Conservation (phyloP, 2,113 vertebrate species). For the Ramphastos sulfuratus region DNA sequence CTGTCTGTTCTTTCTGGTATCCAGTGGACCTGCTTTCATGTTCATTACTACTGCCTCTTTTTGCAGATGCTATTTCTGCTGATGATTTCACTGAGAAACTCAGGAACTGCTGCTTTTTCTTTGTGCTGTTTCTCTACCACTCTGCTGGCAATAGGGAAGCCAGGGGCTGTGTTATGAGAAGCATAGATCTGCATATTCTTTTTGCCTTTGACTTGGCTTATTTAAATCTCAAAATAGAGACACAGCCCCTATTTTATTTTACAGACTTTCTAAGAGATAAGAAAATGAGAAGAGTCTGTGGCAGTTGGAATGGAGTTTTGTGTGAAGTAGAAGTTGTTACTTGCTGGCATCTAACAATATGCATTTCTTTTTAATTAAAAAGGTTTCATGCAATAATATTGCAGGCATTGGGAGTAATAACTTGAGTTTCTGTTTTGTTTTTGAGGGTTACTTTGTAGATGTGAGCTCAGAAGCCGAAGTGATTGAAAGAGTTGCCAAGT, state of each 20-base stretch:
- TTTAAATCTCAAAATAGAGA: not conserved
- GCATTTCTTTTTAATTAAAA: not conserved
- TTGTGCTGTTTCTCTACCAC: not conserved
- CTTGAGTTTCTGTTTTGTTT: not conserved
- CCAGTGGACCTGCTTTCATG: not conserved
- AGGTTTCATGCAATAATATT: not conserved
- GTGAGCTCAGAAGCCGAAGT: conserved; percentile 75
- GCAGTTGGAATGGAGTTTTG: not conserved
- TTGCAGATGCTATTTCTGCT: not conserved
- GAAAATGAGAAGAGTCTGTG: not conserved
- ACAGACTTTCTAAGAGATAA: not conserved
- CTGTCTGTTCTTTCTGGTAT: not conserved
- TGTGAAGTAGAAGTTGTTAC: not conserved
- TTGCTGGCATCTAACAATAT: not conserved
- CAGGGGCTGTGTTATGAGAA: not conserved
- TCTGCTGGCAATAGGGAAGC: not conserved
- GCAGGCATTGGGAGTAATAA: not conserved
- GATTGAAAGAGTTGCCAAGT: conserved; percentile 76
- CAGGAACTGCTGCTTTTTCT: not conserved
- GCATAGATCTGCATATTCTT: not conserved
- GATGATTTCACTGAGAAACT: not conserved
- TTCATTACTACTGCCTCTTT: not conserved
- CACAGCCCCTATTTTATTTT: not conserved
- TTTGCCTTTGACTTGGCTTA: not conserved
- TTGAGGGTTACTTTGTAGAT: conserved; percentile 81